A percentile compares a stretch with the other conserved stretches of the same genome.
These are phyloP conservation scores for Clitarchus hookeri DNA, from an alignment of 2,888 invertebrate species.

Conservation along the genomic window DNA sequence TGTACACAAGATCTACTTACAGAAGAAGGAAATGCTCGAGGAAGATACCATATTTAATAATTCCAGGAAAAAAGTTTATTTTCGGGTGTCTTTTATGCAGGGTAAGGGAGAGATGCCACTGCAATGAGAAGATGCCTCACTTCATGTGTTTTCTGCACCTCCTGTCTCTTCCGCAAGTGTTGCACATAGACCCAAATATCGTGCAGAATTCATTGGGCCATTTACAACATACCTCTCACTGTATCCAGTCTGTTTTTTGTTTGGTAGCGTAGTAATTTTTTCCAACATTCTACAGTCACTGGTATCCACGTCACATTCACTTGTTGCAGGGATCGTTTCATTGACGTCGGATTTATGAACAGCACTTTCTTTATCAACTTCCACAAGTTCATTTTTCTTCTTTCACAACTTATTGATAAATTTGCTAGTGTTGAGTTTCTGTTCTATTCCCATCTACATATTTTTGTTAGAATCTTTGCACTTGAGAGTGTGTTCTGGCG, in stretches of 20 bases:
- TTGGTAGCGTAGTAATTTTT: constrained; percentile 2
- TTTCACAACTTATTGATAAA: neutral
- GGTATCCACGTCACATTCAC: neutral
- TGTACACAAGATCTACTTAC: no score
- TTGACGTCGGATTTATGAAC: neutral
- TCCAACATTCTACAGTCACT: neutral
- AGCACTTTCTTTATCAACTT: neutral
- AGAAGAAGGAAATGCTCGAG: no score
- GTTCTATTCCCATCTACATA: neutral
- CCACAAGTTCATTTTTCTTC: neutral
- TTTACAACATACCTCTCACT: no score
- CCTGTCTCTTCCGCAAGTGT: no score
- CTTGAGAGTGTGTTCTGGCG: constrained; percentile 16
- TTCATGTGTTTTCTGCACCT: no score
- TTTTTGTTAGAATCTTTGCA: neutral
- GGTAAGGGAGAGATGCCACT: no score
- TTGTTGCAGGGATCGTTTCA: neutral
- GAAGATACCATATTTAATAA: no score
- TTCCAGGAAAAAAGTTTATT: no score
- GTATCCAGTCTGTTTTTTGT: neutral
- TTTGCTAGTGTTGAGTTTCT: neutral
- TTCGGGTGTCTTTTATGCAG: no score
- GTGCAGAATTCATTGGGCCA: no score
- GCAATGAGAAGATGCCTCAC: no score
- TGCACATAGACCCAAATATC: no score